phyloP scores from a whole-genome alignment of 2,888 invertebrate species.

The Diaperis boleti region DNA sequence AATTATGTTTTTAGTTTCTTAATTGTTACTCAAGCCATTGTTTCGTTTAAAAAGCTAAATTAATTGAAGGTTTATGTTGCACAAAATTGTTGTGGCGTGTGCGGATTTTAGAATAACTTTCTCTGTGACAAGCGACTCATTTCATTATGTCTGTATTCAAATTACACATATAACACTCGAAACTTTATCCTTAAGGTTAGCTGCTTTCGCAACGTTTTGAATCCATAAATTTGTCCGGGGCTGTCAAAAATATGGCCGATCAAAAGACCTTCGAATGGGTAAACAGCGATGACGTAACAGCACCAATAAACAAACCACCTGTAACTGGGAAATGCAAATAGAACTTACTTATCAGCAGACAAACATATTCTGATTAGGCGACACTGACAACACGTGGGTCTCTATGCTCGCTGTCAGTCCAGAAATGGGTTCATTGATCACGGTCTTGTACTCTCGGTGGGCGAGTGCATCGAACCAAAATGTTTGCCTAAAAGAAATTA shows the following conservation, averaged over 20 bases:
- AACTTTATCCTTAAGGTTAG: conserved; percentile 36
- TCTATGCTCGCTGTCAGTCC: neutral
- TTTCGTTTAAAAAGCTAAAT: conserved; percentile 30
- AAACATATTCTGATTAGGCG: conserved; percentile 20
- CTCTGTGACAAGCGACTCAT: conserved; percentile 34
- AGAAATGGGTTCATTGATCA: too few relatives aligned
- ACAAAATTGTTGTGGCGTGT: conserved; percentile 34
- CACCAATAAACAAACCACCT: conserved; percentile 32
- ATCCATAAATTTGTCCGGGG: conserved; percentile 23
- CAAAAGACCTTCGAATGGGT: conserved; percentile 8
- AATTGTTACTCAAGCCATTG: conserved; percentile 34
- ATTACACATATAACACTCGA: conserved; percentile 30
- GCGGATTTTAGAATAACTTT: conserved; percentile 38
- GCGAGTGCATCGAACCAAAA: too few relatives aligned
- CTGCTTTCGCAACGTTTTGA: conserved; percentile 25
- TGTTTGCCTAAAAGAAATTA: too few relatives aligned
- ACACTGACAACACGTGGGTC: neutral
- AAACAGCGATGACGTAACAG: conserved; percentile 29
- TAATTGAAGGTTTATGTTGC: conserved; percentile 35
- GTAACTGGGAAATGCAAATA: conserved; percentile 38
- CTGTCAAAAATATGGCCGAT: conserved; percentile 22
- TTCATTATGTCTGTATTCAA: conserved; percentile 34
- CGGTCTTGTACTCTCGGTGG: too few relatives aligned
- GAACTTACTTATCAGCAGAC: conserved; percentile 20
- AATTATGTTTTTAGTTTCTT: conserved; percentile 19